Conservation (phyloP, 1,140 invertebrate species). For the Teleogryllus occipitalis region DNA sequence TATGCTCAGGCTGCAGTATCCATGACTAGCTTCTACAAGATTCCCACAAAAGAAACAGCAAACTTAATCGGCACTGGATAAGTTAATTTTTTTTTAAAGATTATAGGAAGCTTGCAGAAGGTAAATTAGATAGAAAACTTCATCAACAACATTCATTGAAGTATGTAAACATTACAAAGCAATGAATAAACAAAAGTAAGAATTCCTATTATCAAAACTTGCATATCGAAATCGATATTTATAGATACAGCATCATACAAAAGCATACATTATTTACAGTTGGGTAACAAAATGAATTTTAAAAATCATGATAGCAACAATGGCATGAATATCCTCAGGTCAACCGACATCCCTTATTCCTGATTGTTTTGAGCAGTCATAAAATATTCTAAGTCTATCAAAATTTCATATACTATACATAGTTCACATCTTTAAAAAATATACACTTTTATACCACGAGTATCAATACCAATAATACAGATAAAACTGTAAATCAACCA, state of each 20-base stretch:
- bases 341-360: neutral
- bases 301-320: neutral
- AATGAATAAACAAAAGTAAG: neutral
- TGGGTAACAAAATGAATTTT: neutral
- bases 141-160: neutral
- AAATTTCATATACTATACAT: neutral
- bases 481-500: slow-evolving; percentile 1
- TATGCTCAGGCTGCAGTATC: neutral
- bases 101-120: neutral
- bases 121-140: neutral
- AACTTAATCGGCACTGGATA: too few relatives aligned
- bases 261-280: neutral
- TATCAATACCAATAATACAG: neutral
- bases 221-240: neutral
- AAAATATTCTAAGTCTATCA: neutral
- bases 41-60: neutral
- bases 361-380: neutral
- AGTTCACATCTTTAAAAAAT: neutral
- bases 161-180: neutral
- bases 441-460: neutral
- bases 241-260: neutral
- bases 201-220: neutral
- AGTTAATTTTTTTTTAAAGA: too few relatives aligned
- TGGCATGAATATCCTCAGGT: neutral
- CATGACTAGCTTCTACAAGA: neutral